phyloP scores from a whole-genome alignment of 1,140 invertebrate species.

The Ptiloglossa arizonensis region DNA sequence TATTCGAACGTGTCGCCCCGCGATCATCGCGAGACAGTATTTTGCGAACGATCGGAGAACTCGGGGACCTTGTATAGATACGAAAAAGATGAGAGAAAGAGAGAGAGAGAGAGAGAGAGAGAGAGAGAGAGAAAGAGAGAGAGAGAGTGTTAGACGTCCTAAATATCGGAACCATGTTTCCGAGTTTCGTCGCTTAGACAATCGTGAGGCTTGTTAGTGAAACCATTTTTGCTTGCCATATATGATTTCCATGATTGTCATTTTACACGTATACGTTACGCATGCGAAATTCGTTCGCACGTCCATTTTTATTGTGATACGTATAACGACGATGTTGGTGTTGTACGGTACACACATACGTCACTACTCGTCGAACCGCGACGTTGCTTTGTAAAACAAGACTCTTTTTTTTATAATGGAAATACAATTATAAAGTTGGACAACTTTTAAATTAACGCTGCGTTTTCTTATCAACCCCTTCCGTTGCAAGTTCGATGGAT shows the following conservation, averaged over 20 bases:
- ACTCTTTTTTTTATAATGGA: constrained; percentile 68
- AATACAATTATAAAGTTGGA: constrained; percentile 59
- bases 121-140: too few relatives aligned
- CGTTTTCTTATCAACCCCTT: not conserved
- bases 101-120: too few relatives aligned
- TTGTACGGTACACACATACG: constrained; percentile 45
- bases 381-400: constrained; percentile 59
- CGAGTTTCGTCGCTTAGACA: constrained; percentile 30
- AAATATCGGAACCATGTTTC: not conserved
- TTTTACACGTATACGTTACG: constrained; percentile 56
- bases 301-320: constrained; percentile 74
- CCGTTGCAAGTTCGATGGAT: not conserved
- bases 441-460: constrained; percentile 41
- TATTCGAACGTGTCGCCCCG: not conserved
- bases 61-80: too few relatives aligned
- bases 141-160: constrained; percentile 4
- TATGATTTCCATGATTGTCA: constrained; percentile 59
- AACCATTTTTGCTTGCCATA: constrained; percentile 55
- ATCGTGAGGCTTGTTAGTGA: constrained; percentile 40
- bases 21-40: not conserved
- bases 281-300: constrained; percentile 62
- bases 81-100: not conserved
- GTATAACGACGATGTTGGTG: constrained; percentile 55
- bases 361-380: constrained; percentile 47
- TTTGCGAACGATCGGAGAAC: not conserved